Base-by-base conservation (phyloP, 2,113 vertebrate species). In the Bubo bubo region DNA sequence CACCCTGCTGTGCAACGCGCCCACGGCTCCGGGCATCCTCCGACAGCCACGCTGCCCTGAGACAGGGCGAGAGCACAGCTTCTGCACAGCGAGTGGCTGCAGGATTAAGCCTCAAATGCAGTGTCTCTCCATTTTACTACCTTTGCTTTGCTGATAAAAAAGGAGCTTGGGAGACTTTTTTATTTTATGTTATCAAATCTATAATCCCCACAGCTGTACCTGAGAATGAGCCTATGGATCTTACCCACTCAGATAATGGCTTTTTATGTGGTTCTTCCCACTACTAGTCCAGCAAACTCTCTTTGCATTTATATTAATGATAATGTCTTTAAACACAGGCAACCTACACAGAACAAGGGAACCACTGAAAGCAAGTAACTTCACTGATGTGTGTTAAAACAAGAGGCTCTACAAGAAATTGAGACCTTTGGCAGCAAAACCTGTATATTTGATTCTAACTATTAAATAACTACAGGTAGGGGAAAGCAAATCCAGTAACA, bases 61-160 rank as follows among this genome's bases (percentile, higher is more conserved):
- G 2, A 56, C 14, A 7, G 27, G 20, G 12, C 2, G 1, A 15
- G 64, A 8, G 66, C 52, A 12, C 43, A 8, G 73, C 37, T 27
- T 4, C 1, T 23, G 53, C 47, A 24, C 5, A 0, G 9, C 1
- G 0, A 59, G 19, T 1, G 41, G 37, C 39, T 49, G 73, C 73
- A 41, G 67, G 27, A 62, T 6, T n/a, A 14, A 90, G 58, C 41
- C 70, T 45, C 70, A 32, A 34, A 53, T 30, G 56, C 14, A 14
- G 59, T 2, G 0, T 30, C 19, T 11, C 53, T 63, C 86, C 39
- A 4, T 34, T 63, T 45, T 47, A 34, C 37, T 58, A 43, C 35
- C 43, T 66, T 34, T 2, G 2, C 79, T 75, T 53, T 4, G 35
- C 50, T 68, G 76, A 24, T 21, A 73, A 67, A 66, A 74, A 77